These are phyloP conservation scores for Drosophila tripunctata DNA, from an alignment of 2,888 invertebrate genomes.

Conservation along the genomic window DNA sequence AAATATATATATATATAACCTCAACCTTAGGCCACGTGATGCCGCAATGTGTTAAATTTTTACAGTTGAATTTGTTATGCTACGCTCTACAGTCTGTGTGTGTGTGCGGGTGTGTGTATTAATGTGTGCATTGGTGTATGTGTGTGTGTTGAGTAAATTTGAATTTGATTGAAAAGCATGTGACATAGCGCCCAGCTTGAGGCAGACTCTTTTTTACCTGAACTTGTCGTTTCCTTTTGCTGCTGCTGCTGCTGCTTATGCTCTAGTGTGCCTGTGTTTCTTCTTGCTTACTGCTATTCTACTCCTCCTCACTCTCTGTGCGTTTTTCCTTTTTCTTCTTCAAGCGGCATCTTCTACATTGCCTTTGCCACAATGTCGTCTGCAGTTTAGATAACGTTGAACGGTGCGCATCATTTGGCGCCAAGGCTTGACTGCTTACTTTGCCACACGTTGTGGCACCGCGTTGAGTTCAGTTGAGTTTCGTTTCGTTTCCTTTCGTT, in stretches of 20 bases:
- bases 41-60: constrained; percentile 81
- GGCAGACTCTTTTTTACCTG: constrained; percentile 55
- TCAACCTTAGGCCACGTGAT: constrained; percentile 56
- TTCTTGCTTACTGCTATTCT: neutral
- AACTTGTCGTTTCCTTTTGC: constrained; percentile 33
- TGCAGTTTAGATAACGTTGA: constrained; percentile 78
- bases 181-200: constrained; percentile 53
- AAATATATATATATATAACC: neutral
- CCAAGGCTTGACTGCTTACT: constrained; percentile 74
- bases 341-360: neutral
- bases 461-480: no score
- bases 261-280: no score
- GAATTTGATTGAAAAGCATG: constrained; percentile 81
- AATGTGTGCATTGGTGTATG: constrained; percentile 19
- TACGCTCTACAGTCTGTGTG: constrained; percentile 13
- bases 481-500: constrained; percentile 62
- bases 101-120: constrained; percentile 11
- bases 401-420: constrained; percentile 76
- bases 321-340: neutral
- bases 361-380: constrained; percentile 33
- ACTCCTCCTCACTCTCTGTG: no score
- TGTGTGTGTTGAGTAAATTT: constrained; percentile 71
- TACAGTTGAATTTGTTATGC: constrained; percentile 79
- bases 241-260: constrained; percentile 22
- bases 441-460: constrained; percentile 56